Evolutionary conservation across 2,797 vertebrate genomes (phyloP).

Genomic region (Sarcoramphus papa): DNA sequence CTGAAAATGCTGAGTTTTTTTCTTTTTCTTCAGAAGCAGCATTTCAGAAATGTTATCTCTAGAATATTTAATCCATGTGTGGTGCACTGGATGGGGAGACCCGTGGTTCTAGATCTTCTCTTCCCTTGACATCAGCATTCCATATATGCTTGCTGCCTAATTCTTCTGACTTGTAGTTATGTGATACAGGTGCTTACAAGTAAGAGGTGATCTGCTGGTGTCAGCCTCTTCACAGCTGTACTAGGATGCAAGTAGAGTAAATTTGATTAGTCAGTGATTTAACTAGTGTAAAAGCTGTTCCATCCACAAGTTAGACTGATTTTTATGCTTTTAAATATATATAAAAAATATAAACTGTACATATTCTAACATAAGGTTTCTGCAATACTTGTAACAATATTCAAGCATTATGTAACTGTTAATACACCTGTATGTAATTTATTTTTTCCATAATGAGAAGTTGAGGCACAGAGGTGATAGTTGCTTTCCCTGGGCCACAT

Average conservation of each 20-base stretch:
- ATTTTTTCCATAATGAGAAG: not conserved
- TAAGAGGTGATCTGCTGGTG: not conserved
- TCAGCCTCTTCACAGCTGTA: not conserved
- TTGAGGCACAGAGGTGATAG: not conserved
- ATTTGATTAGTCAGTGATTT: not conserved
- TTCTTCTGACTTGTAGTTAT: not conserved
- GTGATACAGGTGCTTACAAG: not conserved
- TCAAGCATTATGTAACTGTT: not conserved
- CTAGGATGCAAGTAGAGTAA: not conserved
- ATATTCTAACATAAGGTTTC: not conserved
- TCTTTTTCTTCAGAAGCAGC: not conserved
- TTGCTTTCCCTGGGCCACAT: not conserved
- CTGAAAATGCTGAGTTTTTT: not conserved
- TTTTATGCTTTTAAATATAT: not conserved
- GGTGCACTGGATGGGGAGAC: not conserved
- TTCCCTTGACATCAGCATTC: not conserved
- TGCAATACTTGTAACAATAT: not conserved
- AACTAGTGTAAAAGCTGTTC: not conserved
- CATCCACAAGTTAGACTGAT: not conserved
- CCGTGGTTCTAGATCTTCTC: not conserved
- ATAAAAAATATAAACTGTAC: not conserved
- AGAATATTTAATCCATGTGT: not conserved
- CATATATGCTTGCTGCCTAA: fast-evolving
- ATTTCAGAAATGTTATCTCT: not conserved
- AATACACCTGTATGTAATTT: not conserved